phyloP scores from a whole-genome alignment of 2,113 vertebrate species.

The Apus apus region DNA sequence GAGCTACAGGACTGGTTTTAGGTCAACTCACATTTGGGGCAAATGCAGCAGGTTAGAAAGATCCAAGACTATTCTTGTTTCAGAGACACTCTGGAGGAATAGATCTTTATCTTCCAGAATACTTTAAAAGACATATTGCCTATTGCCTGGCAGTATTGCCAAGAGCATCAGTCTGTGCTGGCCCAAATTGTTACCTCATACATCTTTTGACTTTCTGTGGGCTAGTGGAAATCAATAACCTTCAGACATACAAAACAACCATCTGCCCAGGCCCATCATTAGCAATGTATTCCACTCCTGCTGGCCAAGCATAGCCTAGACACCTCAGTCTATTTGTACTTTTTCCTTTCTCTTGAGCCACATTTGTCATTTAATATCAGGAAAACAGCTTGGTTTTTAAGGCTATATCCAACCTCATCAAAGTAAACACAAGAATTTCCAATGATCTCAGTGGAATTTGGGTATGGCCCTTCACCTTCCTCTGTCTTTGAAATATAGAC shows the following conservation, averaged over 20 bases:
- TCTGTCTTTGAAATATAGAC: not conserved
- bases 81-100: not conserved
- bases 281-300: not conserved
- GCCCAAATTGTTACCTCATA: not conserved
- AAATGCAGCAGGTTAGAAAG: not conserved
- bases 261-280: not conserved
- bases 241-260: not conserved
- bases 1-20: not conserved
- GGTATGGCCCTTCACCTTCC: not conserved
- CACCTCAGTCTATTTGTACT: slow-evolving; percentile 20
- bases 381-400: slow-evolving; percentile 3
- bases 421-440: slow-evolving; percentile 35
- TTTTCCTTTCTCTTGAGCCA: slow-evolving; percentile 21
- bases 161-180: not conserved
- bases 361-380: slow-evolving; percentile 16
- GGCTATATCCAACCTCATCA: not conserved
- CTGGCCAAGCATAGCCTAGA: not conserved
- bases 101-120: not conserved
- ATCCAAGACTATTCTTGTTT: not conserved
- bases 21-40: not conserved
- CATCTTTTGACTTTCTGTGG: not conserved
- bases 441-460: slow-evolving; percentile 7
- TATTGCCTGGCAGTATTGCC: not conserved
- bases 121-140: not conserved
- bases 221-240: not conserved